Evolutionary conservation across 2,888 invertebrate species (phyloP).

Genomic region (Ochropacha duplaris): DNA sequence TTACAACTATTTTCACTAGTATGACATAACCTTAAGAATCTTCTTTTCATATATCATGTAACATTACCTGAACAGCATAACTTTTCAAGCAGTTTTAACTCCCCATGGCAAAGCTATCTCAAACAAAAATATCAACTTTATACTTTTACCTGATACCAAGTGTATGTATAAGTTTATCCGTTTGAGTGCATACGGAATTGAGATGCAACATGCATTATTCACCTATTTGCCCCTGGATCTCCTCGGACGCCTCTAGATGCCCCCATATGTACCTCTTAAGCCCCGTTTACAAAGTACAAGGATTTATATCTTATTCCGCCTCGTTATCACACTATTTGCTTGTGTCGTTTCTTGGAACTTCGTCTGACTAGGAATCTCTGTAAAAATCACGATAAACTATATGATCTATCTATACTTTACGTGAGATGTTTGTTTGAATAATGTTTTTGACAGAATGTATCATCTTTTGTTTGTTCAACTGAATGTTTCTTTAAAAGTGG

Average conservation of each 20-base stretch:
- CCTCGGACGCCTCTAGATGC: constrained; percentile 24
- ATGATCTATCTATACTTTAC: neutral
- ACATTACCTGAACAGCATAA: neutral
- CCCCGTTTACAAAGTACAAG: constrained; percentile 29
- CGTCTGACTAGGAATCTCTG: constrained; percentile 4
- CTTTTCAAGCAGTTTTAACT: neutral
- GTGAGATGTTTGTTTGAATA: neutral
- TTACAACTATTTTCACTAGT: no score
- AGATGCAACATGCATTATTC: constrained; percentile 39
- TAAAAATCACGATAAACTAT: neutral
- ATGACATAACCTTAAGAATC: no score
- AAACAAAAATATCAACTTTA: constrained; percentile 8
- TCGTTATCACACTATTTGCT: constrained; percentile 14
- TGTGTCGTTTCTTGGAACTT: constrained; percentile 2
- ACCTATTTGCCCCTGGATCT: constrained; percentile 16
- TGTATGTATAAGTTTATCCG: constrained; percentile 22
- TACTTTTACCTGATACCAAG: constrained; percentile 13
- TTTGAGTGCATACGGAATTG: constrained; percentile 11
- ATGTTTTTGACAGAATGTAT: neutral
- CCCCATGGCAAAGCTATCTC: neutral
- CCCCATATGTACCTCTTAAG: constrained; percentile 21
- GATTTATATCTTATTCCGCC: constrained; percentile 23
- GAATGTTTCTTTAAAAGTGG: no score
- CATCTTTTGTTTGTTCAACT: neutral
- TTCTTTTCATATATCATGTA: neutral